Evolutionary conservation across 2,888 invertebrate species (phyloP), one percentile per base, ranked within the genome.

Genomic region (Drosophila kuntzei): DNA sequence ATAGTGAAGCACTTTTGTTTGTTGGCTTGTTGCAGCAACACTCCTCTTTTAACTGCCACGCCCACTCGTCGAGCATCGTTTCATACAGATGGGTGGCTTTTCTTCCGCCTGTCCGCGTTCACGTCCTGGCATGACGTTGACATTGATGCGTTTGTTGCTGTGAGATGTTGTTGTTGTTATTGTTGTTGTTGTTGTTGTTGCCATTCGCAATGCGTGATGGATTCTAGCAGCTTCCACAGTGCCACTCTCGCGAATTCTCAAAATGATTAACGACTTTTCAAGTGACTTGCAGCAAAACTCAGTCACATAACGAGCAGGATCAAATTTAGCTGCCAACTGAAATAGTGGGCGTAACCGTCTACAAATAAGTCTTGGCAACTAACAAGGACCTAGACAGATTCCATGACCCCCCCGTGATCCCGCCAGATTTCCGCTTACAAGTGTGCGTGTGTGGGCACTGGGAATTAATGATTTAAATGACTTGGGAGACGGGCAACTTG

Each of bases 201-300:
- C 43, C 41, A 58, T 62, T 76, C 70, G 66, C 64, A 61, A 71
- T 64, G 81, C 83, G 80, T 86, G 87, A 86, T 86, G 79, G 84
- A 83, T 83, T 77, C 64, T 60, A 60, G 71, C 79, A 74, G 74
- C 76, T 66, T 66, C 46, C 32, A 50, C 36, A 39, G 39, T 64
- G 39, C 61, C 72, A 43, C 39, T 51, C 39, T 51, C 32, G 44
- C 59, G 22, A 55, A 61, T 57, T 70, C 64, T 36, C 84, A 81
- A 90, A 89, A 91, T 91, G 91, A 91, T 91, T 90, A 91, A 91
- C 90, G 91, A 91, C 88, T 89, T 90, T 90, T 87, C 89, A 87
- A 91, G 91, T 91, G 91, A 91, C 91, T 91, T 87, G 90, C 91
- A 85, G 87, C 89, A 80, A 87, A 87, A 89, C 75, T 63, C 62